A percentile compares a stretch with the other conserved stretches of the same genome.
Conservation (phyloP, 2,113 vertebrate genomes). For the Poecilia latipinna region DNA sequence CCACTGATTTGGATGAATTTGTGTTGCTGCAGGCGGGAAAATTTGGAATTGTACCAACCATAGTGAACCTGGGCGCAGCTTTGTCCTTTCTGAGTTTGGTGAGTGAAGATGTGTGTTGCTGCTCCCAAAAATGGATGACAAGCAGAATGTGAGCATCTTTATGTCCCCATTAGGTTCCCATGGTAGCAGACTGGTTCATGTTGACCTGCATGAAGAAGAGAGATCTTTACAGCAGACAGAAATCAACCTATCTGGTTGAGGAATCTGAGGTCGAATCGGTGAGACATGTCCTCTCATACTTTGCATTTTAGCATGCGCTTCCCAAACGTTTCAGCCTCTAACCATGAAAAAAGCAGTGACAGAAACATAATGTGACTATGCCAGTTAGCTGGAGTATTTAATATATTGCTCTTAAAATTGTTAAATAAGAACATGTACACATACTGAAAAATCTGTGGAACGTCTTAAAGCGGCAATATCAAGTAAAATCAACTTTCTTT, state of each 20-base stretch:
- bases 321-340: background rate
- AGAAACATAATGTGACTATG: no score
- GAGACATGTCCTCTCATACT: conserved; percentile 23
- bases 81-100: conserved; percentile 86
- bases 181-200: conserved; percentile 85
- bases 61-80: conserved; percentile 88
- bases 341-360: background rate
- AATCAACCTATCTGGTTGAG: conserved; percentile 84
- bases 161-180: conserved; percentile 74
- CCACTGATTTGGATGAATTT: background rate
- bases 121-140: background rate
- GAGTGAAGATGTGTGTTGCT: conserved; percentile 50
- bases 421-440: no score
- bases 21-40: conserved; percentile 82
- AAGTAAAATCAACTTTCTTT: no score
- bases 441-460: no score
- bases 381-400: no score
- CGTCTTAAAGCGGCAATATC: no score
- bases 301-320: background rate
- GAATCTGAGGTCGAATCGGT: conserved; percentile 74
- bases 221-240: conserved; percentile 83
- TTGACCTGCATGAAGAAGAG: conserved; percentile 84
- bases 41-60: conserved; percentile 87
- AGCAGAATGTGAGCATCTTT: background rate
- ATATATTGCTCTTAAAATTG: no score